Conservation (phyloP, 2,797 vertebrate species). For the Pangasius djambal region DNA sequence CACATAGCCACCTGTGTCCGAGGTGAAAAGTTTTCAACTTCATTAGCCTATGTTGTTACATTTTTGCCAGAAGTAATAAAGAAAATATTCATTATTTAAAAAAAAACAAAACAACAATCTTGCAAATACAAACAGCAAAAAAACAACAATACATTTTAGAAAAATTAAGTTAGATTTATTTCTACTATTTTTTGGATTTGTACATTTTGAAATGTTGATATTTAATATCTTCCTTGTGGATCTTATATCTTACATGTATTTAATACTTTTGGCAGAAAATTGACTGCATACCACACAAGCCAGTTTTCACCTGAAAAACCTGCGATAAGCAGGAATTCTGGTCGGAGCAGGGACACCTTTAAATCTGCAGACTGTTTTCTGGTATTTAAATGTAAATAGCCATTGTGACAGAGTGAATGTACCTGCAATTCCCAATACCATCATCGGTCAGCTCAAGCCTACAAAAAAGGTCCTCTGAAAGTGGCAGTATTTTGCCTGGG, state of each 20-base stretch:
- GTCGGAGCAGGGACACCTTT: background rate
- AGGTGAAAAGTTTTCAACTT: background rate
- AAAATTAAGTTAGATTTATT: background rate
- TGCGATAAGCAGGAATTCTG: background rate
- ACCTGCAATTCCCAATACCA: background rate
- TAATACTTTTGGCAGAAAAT: background rate
- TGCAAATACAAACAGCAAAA: background rate
- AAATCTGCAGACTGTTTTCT: slow-evolving; percentile 1
- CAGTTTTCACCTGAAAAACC: background rate
- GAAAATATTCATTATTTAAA: background rate
- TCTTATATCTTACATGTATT: background rate
- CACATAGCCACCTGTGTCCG: background rate
- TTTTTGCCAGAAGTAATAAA: background rate
- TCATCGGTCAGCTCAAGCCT: background rate
- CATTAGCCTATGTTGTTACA: background rate
- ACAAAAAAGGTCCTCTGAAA: background rate
- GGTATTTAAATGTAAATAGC: background rate
- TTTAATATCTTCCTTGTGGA: background rate
- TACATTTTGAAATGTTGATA: background rate
- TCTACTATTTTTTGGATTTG: background rate
- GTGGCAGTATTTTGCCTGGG: background rate
- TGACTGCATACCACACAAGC: background rate
- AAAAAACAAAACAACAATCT: background rate
- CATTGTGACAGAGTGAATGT: background rate
- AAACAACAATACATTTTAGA: background rate